Evolutionary conservation across 1,140 invertebrate species (phyloP).

Genomic region (Drosophila sp.): DNA sequence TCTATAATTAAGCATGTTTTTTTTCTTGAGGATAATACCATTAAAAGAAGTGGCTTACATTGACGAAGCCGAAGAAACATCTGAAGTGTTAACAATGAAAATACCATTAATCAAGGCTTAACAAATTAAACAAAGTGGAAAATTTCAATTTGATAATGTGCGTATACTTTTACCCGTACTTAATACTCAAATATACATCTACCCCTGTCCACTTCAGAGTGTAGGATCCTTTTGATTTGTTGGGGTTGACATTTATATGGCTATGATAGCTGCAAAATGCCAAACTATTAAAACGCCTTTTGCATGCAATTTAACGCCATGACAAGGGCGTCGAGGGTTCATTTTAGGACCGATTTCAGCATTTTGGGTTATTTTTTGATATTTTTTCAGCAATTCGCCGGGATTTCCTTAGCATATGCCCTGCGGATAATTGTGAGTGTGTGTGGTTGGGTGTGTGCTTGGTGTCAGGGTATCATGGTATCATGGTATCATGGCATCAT

Average conservation of each 20-base stretch:
- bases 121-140: conserved; percentile 80
- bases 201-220: conserved; percentile 27
- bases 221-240: conserved; percentile 15
- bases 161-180: neutral
- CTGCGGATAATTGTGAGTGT: neutral
- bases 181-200: neutral
- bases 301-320: conserved; percentile 39
- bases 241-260: conserved; percentile 55
- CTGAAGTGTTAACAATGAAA: conserved; percentile 57
- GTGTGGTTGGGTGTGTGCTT: conserved; percentile 17
- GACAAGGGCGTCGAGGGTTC: conserved; percentile 30
- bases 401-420: conserved; percentile 47
- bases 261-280: conserved; percentile 65
- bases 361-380: conserved; percentile 52
- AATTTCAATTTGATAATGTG: conserved; percentile 74
- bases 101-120: conserved; percentile 72
- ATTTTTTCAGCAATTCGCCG: conserved; percentile 47
- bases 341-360: conserved; percentile 24
- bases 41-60: conserved; percentile 10
- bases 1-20: neutral
- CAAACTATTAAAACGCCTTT: conserved; percentile 70
- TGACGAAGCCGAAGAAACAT: conserved; percentile 15
- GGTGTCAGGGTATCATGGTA: conserved; percentile 31
- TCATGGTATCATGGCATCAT: conserved; percentile 19
- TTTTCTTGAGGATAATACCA: neutral